Percentiles rank a stretch among this genome's conserved stretches.
Evolutionary conservation across 2,797 vertebrate species (phyloP).

Genomic region (Gambusia yucatana): DNA sequence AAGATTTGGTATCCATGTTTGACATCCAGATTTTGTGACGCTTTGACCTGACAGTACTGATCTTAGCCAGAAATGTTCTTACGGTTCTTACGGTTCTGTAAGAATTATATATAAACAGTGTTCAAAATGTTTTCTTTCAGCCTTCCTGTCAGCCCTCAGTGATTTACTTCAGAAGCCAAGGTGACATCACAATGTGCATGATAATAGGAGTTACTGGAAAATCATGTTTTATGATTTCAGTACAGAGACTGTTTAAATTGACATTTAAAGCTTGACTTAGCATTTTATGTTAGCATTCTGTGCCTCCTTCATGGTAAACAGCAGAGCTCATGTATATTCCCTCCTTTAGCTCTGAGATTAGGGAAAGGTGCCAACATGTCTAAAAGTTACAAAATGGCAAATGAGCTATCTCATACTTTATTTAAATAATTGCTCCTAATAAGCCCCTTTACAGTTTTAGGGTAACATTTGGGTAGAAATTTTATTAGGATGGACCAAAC

Average conservation of each 20-base stretch:
- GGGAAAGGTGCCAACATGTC: background rate
- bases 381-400: background rate
- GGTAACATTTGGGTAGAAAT: background rate
- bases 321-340: background rate
- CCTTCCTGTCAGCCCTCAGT: background rate
- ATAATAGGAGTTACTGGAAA: background rate
- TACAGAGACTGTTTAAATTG: background rate
- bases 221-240: background rate
- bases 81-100: background rate
- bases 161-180: background rate
- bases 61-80: background rate
- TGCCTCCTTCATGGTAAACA: background rate
- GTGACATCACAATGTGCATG: background rate
- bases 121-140: background rate
- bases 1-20: background rate
- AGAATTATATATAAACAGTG: background rate
- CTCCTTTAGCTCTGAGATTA: background rate
- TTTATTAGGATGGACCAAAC: background rate
- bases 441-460: background rate
- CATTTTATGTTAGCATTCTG: background rate
- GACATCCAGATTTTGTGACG: background rate
- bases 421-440: background rate
- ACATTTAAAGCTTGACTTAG: background rate
- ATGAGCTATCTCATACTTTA: background rate
- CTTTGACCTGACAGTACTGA: background rate